phyloP scores from a whole-genome alignment of 2,113 vertebrate genomes.

The Puntigrus tetrazona region DNA sequence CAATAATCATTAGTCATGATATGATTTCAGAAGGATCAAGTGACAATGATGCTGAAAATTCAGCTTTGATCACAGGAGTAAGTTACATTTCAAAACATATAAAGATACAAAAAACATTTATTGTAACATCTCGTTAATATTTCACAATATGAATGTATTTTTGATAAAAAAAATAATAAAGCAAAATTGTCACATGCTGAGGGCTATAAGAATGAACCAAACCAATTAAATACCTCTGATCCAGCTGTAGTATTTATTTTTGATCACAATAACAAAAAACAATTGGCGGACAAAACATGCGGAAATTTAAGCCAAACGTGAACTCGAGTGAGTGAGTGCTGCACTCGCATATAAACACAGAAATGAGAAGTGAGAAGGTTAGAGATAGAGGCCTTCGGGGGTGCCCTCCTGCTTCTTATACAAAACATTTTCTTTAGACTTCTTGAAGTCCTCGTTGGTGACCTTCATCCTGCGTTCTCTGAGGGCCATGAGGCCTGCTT shows the following conservation, averaged over 20 bases:
- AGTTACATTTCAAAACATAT: too few relatives aligned
- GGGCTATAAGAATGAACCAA: not conserved
- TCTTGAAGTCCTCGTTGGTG: conserved; percentile 98
- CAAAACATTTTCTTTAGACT: conserved; percentile 97
- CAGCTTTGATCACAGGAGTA: too few relatives aligned
- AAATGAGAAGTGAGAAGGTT: conserved; percentile 52
- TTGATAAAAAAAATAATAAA: rapidly evolving
- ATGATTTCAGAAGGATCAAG: too few relatives aligned
- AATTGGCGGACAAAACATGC: not conserved
- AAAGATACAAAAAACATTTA: too few relatives aligned
- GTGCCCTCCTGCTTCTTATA: conserved; percentile 99
- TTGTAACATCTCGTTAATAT: not conserved
- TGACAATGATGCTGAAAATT: too few relatives aligned
- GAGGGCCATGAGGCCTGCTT: conserved; percentile 94
- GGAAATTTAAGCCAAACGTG: not conserved
- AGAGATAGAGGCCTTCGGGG: conserved; percentile 86
- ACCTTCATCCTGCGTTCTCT: conserved; percentile 96
- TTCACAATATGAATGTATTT: not conserved
- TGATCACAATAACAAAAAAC: not conserved
- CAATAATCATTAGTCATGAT: too few relatives aligned
- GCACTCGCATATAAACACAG: conserved; percentile 44
- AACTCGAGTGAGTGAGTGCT: not conserved
- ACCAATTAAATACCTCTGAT: not conserved
- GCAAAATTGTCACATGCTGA: not conserved
- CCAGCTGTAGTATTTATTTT: not conserved